Base-by-base conservation (phyloP, 2,888 invertebrate genomes). In the Hyposoter dolosus region DNA sequence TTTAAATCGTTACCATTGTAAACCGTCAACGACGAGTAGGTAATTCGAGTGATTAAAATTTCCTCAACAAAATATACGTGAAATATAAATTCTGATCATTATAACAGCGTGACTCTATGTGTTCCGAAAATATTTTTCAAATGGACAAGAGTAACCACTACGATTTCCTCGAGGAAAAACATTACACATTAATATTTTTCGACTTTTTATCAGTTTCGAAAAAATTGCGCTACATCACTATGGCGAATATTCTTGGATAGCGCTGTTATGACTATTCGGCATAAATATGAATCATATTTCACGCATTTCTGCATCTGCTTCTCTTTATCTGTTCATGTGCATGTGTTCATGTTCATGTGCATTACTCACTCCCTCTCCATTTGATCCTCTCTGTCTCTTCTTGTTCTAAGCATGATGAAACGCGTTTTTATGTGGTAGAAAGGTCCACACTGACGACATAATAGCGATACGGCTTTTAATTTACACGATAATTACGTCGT, bases 401-500 rank as follows among this genome's bases (percentile, higher is more conserved):
- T 78, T 60, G 74, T 85, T 79, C 75, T 45, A 45, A 53, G 43
- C 19, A 60, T 23, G 45, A 72, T 74, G 72, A 83, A 83, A 68
- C 32, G 50, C 78, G 47, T 50, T 77, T 43, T 12, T 45, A 63
- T 43, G 50, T 32, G 28, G 71, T 50, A n/a, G 71, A 40, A 40
- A 80, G 76, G 56, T 15, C 19, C 35, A 69, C 53, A 66, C 63
- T 56, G 35, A 45, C 81, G 83, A 80, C 75, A 85, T 83, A 87
- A 89, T 89, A 68, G 83, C 76, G 77, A 76, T 83, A 80, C 83
- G 86, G 86, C 84, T 88, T 89, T 88, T 88, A 87, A 89, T 89
- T 86, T 83, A 84, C 81, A 83, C 76, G 85, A 87, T 85, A 88
- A 87, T 87, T 85, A 80, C 86, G 65, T 82, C 83, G 63, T 76